Evolutionary conservation across 2,888 invertebrate genomes (phyloP), one percentile per base, ranked within the genome.

Genomic region (Thymelicus sylvestris): DNA sequence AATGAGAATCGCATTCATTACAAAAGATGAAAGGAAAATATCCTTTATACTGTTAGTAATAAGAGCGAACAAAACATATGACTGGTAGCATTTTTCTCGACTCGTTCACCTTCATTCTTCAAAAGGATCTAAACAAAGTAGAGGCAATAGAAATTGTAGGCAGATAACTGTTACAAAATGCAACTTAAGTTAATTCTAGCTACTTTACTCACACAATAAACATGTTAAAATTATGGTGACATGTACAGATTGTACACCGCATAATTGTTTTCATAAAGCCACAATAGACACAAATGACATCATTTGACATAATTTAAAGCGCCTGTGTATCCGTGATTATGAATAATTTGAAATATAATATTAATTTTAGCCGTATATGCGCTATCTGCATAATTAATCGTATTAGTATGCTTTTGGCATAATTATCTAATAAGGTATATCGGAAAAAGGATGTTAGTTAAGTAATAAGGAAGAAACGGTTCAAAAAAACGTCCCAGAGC

Each of bases 41-140:
- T 41, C n/a, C 66, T 67, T 73, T 75, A 75, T 68, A 24, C 0
- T 7, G 0, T 41, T 48, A 0, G 6, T 19, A 24, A 74, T 78
- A 78, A 75, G 74, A 67, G 31, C 66, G 66, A 71, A 48, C 66
- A 73, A 73, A 52, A 72, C 50, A 66, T 66, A 50, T 15, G 19
- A 67, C 71, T 76, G 72, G 75, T 66, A 71, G 68, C 70, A 78
- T 80, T 80, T 80, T 81, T 81, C 79, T 79, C 52, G 50, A 78
- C 79, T 66, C 66, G 83, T 80, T 82, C 74, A 73, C 83, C 83
- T 83, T 83, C 82, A 67, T 73, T 76, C 75, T 77, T 74, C 72
- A 67, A 70, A 70, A 66, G 60, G 69, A 61, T 66, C 61, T 68
- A 66, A 38, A 63, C 66, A 67, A 66, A 72, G 73, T 73, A 44